Base-by-base conservation (phyloP, 2,888 invertebrate genomes). In the Eristalinus aeneus region DNA sequence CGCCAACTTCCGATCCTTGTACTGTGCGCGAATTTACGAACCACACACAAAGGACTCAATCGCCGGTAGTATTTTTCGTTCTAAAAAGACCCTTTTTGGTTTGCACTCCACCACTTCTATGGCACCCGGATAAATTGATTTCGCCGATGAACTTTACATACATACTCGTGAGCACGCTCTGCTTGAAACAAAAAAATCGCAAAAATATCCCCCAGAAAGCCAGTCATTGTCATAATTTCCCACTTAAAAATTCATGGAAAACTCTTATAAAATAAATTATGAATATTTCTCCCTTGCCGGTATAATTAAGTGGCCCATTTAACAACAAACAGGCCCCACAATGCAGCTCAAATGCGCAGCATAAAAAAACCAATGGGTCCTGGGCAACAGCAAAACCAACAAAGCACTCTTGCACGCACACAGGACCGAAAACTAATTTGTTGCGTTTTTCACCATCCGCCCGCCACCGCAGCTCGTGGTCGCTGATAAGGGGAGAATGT, bases 161-260 rank as follows among this genome's bases (percentile, higher is more conserved):
- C 71, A 16, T 64, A 71, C 72, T 65, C 65, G 71, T 53, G 78
- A 34, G 58, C 64, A 69, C 39, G 56, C 65, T 53, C 12, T 54
- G 61, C 61, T 61, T 72, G 39, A 5, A 27, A n/a, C n/a, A n/a
- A 56, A 82, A 78, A 73, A 67, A 81, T 61, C 10, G 27, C 31
- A 75, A 79, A 85, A 77, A 64, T 54, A 73, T 73, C 68, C 63
- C 9, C 67, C 75, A 76, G 58, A 78, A 74, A 46, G 77, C 34
- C 61, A 71, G 71, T 69, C 71, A 82, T 82, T 86, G 77, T 86
- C 82, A 86, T 82, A 86, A 86, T 78, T 78, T 67, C n/a, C 77
- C 77, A 78, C 82, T 86, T 56, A 75, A 86, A 82, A 74, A 74
- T 86, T 74, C 81, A 86, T 86, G 77, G 61, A 82, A 74, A 82